Evolutionary conservation across 2,113 vertebrate genomes (phyloP), one percentile per base, ranked within the genome.

Genomic region (Nymphicus hollandicus): DNA sequence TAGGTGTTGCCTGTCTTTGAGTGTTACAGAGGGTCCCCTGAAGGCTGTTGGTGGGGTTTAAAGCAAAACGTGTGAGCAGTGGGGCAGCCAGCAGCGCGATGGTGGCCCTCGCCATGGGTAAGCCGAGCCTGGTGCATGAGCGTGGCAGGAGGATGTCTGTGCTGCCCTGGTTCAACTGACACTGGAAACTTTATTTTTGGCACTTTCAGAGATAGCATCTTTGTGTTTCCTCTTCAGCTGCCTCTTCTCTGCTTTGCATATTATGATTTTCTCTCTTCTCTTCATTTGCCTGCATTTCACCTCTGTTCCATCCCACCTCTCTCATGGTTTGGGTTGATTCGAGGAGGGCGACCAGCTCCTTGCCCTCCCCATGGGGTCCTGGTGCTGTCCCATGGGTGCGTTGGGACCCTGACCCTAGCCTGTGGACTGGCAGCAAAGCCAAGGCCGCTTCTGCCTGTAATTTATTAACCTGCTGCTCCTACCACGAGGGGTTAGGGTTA

Each of bases 1-100:
- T 80, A 56, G 89, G 90, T 94, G 69, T 71, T 76, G 94, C 89
- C 81, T 89, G 9, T 33, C 49, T 94, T 96, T 81, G 50, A 91
- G 86, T 80, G 43, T 91, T 81, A 72, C 0, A 1, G 92, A 93
- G 80, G 87, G 94, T 95, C 71, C 88, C 76, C 84, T 44, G 20
- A 46, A 91, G 83, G 84, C 73, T 93, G 85, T 49, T 92, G 94
- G 82, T 6, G 86, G 19, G 1, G 0, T 88, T 94, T 71, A 41
- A 96, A 69, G 86, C 49, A 52, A 76, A 86, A 60, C 6, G 27
- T 52, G 49, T 47, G 58, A 93, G 88, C 70, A 81, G 89, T 22
- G 91, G 41, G 90, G 88, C 93, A 95, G 91, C 22, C 91, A 82
- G 68, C 52, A 27, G 61, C 17, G 27, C 77, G 95, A 91, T 63